Evolutionary conservation across 1,140 invertebrate genomes (phyloP).

Genomic region (Reticulitermes speratus): DNA sequence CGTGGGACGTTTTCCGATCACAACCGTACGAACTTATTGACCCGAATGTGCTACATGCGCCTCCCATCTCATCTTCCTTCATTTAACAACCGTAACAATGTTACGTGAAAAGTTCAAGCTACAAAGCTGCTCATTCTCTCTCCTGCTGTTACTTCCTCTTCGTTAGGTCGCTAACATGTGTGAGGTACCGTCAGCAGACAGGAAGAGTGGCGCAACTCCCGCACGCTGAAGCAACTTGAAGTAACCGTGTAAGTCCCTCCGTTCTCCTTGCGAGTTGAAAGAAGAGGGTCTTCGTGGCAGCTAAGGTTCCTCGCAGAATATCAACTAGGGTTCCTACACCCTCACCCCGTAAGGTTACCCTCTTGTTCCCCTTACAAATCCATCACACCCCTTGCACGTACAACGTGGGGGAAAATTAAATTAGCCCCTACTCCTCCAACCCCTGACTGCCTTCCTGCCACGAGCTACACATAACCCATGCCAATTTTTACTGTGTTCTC

Average conservation of each 20-base stretch:
- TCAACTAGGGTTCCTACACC: not conserved
- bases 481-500: not conserved
- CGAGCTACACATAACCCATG: slow-evolving; percentile 20
- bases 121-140: too few relatives aligned
- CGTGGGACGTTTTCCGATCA: too few relatives aligned
- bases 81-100: too few relatives aligned
- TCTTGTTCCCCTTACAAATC: slow-evolving; percentile 25
- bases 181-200: too few relatives aligned
- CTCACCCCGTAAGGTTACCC: not conserved
- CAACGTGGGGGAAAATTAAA: slow-evolving; percentile 25
- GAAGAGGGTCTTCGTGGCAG: slow-evolving; percentile 3
- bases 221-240: not conserved
- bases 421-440: slow-evolving; percentile 2
- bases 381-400: slow-evolving; percentile 26
- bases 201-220: too few relatives aligned
- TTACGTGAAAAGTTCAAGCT: too few relatives aligned
- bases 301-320: slow-evolving; percentile 20
- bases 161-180: too few relatives aligned
- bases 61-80: too few relatives aligned
- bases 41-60: too few relatives aligned
- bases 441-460: not conserved
- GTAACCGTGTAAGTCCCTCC: not conserved
- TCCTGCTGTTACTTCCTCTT: too few relatives aligned
- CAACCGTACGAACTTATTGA: too few relatives aligned
- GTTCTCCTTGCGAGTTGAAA: not conserved